Base-by-base conservation (phyloP, 2,888 invertebrate genomes). In the Vannuccia rotundouncinata region DNA sequence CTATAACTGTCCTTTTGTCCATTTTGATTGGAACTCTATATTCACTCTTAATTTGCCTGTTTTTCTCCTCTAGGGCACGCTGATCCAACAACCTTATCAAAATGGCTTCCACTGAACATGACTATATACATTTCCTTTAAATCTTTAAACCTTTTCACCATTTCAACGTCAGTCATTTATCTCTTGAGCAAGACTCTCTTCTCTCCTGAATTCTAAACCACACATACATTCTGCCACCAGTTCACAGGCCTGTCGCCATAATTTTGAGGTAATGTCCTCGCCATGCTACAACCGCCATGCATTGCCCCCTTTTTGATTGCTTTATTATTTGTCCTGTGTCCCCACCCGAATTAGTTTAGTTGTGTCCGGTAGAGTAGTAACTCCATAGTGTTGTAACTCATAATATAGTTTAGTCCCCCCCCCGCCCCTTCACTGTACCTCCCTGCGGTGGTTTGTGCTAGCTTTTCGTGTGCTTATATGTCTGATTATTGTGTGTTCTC, bases 221-320 rank as follows among this genome's bases (percentile, higher is more conserved):
- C n/a, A n/a, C n/a, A n/a, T n/a, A n/a, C 17, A 13, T 45, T 45
- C 5, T 22, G 25, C 66, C 66, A 66, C 66, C 13, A 66, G 10
- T 66, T 66, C 66, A 66, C 66, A 66, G 25, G 66, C 66, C 66
- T 66, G 66, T 66, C 66, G 66, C 25, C 66, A 22, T 66, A 66
- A 66, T 66, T 66, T 66, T 66, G 66, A 66, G 66, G 66, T 66
- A 66, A 66, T 66, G 22, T 66, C 66, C 66, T 66, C 66, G 66
- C 13, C n/a, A n/a, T n/a, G n/a, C n/a, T n/a, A n/a, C n/a, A n/a
- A n/a, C n/a, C n/a, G n/a, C n/a, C n/a, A n/a, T n/a, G n/a, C n/a
- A n/a, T n/a, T n/a, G n/a, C n/a, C n/a, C n/a, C 5, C 22, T 2
- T 22, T 13, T 66, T 66, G 66, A 66, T 66, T 66, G 66, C 66